A percentile compares a stretch with the other conserved stretches of the same genome.
Conservation (phyloP, 2,888 invertebrate genomes). For the Sarcophaga subvicina region DNA sequence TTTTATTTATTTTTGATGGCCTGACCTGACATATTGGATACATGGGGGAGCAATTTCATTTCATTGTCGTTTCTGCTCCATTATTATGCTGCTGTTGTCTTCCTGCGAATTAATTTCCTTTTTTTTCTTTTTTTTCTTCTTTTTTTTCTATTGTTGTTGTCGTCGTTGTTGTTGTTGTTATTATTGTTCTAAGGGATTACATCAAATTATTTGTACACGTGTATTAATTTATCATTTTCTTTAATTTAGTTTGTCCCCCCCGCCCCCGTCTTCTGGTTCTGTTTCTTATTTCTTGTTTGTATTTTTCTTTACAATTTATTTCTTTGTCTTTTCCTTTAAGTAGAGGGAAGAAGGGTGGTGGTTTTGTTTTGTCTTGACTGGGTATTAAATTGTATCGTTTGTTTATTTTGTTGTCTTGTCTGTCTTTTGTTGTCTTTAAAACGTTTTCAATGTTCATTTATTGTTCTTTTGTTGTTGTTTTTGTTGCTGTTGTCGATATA, state of each 20-base stretch:
- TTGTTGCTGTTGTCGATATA: conserved; percentile 14
- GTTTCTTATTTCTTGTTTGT: not conserved
- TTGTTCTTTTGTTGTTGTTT: conserved; percentile 15
- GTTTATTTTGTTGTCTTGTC: conserved; percentile 23
- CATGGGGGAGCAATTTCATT: not conserved
- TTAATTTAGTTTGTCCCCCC: not conserved
- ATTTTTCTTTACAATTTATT: not conserved
- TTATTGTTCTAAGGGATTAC: conserved; percentile 26
- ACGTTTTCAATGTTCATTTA: conserved; percentile 21
- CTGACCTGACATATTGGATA: too few relatives aligned
- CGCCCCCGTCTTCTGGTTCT: too few relatives aligned
- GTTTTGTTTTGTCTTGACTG: not conserved
- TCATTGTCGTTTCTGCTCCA: not conserved
- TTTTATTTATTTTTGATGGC: not conserved
- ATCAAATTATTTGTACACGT: conserved; percentile 50
- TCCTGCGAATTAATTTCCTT: not conserved
- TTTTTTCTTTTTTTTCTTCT: not conserved
- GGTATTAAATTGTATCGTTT: conserved; percentile 10
- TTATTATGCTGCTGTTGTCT: not conserved
- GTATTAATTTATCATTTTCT: conserved; percentile 31
- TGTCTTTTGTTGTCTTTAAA: conserved; percentile 28
- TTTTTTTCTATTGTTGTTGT: conserved; percentile 6
- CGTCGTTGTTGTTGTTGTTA: not conserved
- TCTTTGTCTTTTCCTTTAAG: not conserved
- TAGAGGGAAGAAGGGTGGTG: not conserved